phyloP scores from a whole-genome alignment of 2,797 vertebrate genomes.

The Pangasius krempfi region DNA sequence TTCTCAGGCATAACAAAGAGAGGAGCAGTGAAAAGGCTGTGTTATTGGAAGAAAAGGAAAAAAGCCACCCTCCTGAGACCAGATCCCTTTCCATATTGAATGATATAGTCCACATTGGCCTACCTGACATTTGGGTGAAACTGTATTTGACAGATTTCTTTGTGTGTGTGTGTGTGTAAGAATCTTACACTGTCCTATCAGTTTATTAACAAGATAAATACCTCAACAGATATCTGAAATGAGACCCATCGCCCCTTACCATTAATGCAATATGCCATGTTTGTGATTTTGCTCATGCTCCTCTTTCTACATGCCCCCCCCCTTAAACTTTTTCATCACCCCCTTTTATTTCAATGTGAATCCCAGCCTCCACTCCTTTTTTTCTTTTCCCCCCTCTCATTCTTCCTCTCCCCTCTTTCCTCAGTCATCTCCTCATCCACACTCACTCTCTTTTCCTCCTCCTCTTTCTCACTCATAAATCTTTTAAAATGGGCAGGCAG shows the following conservation, averaged over 20 bases:
- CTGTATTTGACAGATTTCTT: slow-evolving; percentile 50
- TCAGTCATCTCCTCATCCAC: not conserved
- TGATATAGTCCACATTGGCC: slow-evolving; percentile 70
- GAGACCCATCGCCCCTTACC: not conserved
- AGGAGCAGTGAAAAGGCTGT: slow-evolving; percentile 69
- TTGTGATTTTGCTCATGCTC: not conserved
- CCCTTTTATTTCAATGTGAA: not conserved
- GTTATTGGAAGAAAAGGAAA: slow-evolving; percentile 66
- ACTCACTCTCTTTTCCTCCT: not conserved
- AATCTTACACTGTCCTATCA: not conserved
- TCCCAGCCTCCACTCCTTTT: not conserved
- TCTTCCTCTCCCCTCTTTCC: not conserved
- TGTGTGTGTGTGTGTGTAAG: not conserved
- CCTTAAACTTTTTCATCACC: not conserved
- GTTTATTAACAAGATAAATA: not conserved
- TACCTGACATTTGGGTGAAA: slow-evolving; percentile 64
- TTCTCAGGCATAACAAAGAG: slow-evolving; percentile 81
- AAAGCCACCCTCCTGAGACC: slow-evolving; percentile 56
- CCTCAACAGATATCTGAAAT: slow-evolving; percentile 25
- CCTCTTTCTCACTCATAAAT: slow-evolving; percentile 29
- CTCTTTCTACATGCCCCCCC: not conserved
- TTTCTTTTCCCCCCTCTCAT: not conserved
- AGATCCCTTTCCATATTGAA: slow-evolving; percentile 74
- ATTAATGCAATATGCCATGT: not conserved
- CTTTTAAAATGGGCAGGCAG: slow-evolving; percentile 48